Evolutionary conservation across 2,797 vertebrate genomes (phyloP).

Genomic region (Hydrophis major): DNA sequence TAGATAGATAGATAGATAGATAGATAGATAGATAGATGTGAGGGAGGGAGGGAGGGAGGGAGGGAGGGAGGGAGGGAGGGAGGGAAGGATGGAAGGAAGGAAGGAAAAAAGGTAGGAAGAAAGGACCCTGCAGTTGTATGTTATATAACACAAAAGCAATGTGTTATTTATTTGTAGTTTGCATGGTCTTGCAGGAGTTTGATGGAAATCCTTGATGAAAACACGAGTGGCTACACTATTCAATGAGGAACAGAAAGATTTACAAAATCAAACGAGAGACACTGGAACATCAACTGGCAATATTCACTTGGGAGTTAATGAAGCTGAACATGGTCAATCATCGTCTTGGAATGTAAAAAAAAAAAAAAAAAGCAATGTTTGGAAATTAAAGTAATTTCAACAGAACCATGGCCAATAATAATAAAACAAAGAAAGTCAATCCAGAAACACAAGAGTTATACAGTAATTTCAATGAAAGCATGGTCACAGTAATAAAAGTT

Average conservation of each 20-base stretch:
- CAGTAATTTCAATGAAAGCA: background rate
- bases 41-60: background rate
- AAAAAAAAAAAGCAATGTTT: background rate
- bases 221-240: background rate
- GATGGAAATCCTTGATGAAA: background rate
- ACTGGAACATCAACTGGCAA: background rate
- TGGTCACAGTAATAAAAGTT: background rate
- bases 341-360: background rate
- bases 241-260: background rate
- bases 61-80: background rate
- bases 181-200: background rate
- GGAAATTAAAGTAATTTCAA: background rate
- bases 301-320: background rate
- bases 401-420: background rate
- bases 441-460: background rate
- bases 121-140: background rate
- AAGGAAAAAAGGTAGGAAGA: conserved; percentile 17
- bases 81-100: background rate
- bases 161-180: background rate
- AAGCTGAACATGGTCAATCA: background rate
- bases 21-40: background rate
- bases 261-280: background rate
- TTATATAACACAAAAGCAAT: background rate
- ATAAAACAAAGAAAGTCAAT: background rate
- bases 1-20: too few relatives aligned